Evolutionary conservation across 2,113 vertebrate species (phyloP).

Genomic region (Scatophagus argus): DNA sequence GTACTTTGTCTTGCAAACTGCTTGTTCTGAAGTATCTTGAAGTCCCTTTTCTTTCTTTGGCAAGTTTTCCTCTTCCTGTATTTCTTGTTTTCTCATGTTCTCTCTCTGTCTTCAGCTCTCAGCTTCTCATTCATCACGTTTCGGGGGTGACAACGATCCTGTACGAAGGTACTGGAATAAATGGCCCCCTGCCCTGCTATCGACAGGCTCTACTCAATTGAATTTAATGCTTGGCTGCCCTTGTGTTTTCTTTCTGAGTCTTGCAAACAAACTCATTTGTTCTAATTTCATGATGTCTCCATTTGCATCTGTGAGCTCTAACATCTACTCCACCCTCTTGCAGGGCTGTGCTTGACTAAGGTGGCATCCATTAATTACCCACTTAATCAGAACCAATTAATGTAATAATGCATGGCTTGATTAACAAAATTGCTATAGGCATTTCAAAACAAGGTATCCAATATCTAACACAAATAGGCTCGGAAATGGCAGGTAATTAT

Average conservation of each 20-base stretch:
- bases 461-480: slow-evolving; percentile 54
- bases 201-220: slow-evolving; percentile 69
- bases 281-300: slow-evolving; percentile 70
- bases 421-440: slow-evolving; percentile 67
- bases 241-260: slow-evolving; percentile 59
- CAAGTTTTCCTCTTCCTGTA: slow-evolving; percentile 3
- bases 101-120: slow-evolving; percentile 35
- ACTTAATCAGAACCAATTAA: slow-evolving; percentile 73
- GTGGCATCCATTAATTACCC: slow-evolving; percentile 66
- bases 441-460: slow-evolving; percentile 67
- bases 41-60: background rate
- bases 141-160: slow-evolving; percentile 58
- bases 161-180: slow-evolving; percentile 64
- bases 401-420: slow-evolving; percentile 69
- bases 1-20: background rate
- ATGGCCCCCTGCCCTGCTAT: slow-evolving; percentile 68
- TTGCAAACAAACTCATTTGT: slow-evolving; percentile 72
- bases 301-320: slow-evolving; percentile 57
- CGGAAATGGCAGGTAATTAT: slow-evolving; percentile 54
- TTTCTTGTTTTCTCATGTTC: slow-evolving; percentile 2
- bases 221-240: slow-evolving; percentile 75
- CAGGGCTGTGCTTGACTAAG: slow-evolving; percentile 34
- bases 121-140: slow-evolving; percentile 67
- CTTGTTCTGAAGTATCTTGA: background rate
- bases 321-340: slow-evolving; percentile 57